These are phyloP conservation scores for Thaumatotibia leucotreta DNA, from an alignment of 1,140 invertebrate species.

Conservation along the genomic window DNA sequence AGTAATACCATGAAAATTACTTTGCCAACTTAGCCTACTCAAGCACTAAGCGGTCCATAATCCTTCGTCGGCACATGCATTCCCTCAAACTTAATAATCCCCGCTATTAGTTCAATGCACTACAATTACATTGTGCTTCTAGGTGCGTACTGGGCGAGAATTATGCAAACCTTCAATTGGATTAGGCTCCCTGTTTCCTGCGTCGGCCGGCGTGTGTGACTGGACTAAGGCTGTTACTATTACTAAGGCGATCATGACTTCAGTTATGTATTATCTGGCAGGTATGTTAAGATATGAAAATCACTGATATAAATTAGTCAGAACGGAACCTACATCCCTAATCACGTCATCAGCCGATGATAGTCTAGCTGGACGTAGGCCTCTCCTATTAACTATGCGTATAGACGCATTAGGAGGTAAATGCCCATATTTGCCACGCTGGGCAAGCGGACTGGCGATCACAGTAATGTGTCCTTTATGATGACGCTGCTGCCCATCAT, in stretches of 20 bases:
- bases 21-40: background rate
- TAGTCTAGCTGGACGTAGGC: too few relatives aligned
- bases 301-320: background rate
- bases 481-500: too few relatives aligned
- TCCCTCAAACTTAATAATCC: slow-evolving; percentile 11
- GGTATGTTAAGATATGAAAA: background rate
- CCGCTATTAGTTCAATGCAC: slow-evolving; percentile 14
- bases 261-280: background rate
- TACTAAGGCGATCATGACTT: background rate
- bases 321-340: background rate
- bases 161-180: slow-evolving; percentile 64
- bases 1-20: too few relatives aligned
- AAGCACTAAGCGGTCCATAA: background rate
- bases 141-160: slow-evolving; percentile 40
- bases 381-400: too few relatives aligned
- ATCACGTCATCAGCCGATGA: too few relatives aligned
- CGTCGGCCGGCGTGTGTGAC: background rate
- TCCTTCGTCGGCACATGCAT: background rate
- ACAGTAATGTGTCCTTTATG: too few relatives aligned
- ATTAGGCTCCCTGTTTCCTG: slow-evolving; percentile 40
- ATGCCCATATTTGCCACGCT: too few relatives aligned
- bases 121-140: slow-evolving; percentile 23
- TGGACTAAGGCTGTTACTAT: background rate
- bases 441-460: too few relatives aligned
- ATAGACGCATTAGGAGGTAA: too few relatives aligned